Percentiles rank a stretch among this genome's conserved stretches.
These are phyloP conservation scores for Cherax destructor DNA, from an alignment of 1,140 invertebrate genomes.

Conservation along the genomic window DNA sequence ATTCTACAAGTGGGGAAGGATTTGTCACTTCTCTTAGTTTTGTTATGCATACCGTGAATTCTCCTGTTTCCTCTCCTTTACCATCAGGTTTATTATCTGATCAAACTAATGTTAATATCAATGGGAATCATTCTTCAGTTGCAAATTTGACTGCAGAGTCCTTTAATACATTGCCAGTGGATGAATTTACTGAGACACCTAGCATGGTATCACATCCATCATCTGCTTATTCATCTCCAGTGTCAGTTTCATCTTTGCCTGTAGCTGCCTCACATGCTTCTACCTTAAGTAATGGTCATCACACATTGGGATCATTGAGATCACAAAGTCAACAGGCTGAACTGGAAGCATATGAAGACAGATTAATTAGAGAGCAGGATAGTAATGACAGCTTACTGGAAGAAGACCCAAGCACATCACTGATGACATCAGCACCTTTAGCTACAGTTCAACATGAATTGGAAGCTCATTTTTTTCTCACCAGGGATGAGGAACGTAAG, in stretches of 20 bases:
- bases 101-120: background rate
- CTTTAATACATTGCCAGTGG: background rate
- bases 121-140: background rate
- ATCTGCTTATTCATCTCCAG: background rate
- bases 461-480: background rate
- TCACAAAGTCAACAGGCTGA: slow-evolving; percentile 10
- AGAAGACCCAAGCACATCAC: background rate
- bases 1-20: slow-evolving; percentile 9
- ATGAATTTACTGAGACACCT: slow-evolving; percentile 15
- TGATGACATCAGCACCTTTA: slow-evolving; percentile 29
- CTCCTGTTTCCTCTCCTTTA: background rate
- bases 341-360: background rate
- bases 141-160: background rate
- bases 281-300: background rate
- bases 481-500: slow-evolving; percentile 46
- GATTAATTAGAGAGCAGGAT: background rate
- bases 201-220: background rate
- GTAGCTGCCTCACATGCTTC: background rate
- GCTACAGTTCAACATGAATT: background rate
- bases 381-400: background rate
- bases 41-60: background rate
- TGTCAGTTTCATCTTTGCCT: background rate
- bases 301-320: background rate
- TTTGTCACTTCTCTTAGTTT: slow-evolving; percentile 7
- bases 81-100: background rate